These are phyloP conservation scores for Nasonia vitripennis DNA, from an alignment of 1,140 invertebrate genomes.

Conservation along the genomic window DNA sequence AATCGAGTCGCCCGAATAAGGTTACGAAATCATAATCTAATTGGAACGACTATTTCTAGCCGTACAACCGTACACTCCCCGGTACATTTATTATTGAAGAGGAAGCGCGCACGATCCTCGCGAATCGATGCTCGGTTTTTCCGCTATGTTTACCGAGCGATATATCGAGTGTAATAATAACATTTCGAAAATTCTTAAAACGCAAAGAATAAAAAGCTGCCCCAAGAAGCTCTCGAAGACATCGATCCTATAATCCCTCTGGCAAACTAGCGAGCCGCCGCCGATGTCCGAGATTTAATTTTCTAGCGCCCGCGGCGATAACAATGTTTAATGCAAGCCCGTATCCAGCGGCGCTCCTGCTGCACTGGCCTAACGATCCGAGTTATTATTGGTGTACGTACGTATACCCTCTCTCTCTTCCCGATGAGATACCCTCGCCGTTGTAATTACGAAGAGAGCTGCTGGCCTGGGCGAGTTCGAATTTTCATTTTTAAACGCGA, in stretches of 20 bases:
- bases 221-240: too few relatives aligned
- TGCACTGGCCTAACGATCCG: conserved; percentile 14
- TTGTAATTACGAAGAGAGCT: background rate
- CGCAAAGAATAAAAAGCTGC: background rate
- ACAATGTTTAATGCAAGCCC: conserved; percentile 31
- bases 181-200: too few relatives aligned
- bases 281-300: conserved; percentile 5
- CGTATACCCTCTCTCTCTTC: background rate
- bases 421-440: conserved; percentile 20
- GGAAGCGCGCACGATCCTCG: too few relatives aligned
- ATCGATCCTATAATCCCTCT: background rate
- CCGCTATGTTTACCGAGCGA: too few relatives aligned
- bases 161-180: too few relatives aligned
- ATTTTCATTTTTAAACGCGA: conserved; percentile 26
- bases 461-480: background rate
- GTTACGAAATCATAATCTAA: too few relatives aligned
- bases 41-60: too few relatives aligned
- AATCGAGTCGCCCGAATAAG: too few relatives aligned
- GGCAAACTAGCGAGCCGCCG: background rate
- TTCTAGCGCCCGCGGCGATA: conserved; percentile 13
- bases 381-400: conserved; percentile 15
- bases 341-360: background rate
- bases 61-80: too few relatives aligned
- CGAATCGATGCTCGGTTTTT: too few relatives aligned
- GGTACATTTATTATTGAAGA: too few relatives aligned